Evolutionary conservation across 1,140 invertebrate species (phyloP).

Genomic region (Scylla paramamosain): DNA sequence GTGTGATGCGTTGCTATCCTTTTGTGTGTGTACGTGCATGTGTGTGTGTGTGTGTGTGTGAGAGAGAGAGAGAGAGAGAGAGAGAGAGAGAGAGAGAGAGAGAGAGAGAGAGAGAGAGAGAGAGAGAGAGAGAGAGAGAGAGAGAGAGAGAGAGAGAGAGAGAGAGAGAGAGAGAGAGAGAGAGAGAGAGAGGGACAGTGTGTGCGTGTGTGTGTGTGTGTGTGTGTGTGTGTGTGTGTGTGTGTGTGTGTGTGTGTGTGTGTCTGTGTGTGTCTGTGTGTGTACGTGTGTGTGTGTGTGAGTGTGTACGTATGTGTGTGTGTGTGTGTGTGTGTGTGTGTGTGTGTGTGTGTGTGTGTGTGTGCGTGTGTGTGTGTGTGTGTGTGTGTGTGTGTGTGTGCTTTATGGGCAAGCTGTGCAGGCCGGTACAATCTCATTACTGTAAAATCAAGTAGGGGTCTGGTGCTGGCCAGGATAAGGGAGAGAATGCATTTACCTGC

Average conservation of each 20-base stretch:
- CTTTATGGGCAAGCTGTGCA: neutral
- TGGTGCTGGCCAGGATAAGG: neutral
- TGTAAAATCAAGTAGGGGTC: conserved; percentile 5
- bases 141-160: too few relatives aligned
- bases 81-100: too few relatives aligned
- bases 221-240: neutral
- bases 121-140: too few relatives aligned
- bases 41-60: neutral
- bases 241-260: conserved; percentile 3
- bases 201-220: neutral
- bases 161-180: too few relatives aligned
- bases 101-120: too few relatives aligned
- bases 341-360: neutral
- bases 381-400: neutral
- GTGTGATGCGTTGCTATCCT: neutral
- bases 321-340: conserved; percentile 1
- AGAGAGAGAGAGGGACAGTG: too few relatives aligned
- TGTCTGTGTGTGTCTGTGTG: neutral
- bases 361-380: neutral
- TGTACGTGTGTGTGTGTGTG: neutral
- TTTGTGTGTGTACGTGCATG: neutral
- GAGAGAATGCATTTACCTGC: neutral
- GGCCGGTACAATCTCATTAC: conserved; percentile 11
- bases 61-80: too few relatives aligned
- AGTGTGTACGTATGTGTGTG: neutral